Conservation (phyloP, 1,140 invertebrate genomes). For the Galendromus occidentalis region DNA sequence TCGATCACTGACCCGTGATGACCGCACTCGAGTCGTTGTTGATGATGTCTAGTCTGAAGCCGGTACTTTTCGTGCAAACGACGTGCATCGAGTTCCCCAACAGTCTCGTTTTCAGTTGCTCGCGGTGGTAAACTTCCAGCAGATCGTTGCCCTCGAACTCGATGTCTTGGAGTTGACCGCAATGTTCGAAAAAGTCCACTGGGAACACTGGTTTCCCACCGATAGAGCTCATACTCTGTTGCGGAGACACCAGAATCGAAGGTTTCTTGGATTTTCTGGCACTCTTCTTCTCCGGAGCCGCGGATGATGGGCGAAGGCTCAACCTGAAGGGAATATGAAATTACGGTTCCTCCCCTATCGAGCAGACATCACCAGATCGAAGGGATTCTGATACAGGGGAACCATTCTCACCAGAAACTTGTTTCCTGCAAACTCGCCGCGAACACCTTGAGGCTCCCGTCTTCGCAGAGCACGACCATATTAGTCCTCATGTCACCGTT, state of each 20-base stretch:
- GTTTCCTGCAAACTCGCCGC: conserved; percentile 35
- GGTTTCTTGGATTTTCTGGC: neutral
- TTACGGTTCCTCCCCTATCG: no score
- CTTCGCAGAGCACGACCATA: conserved; percentile 78
- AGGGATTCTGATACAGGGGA: no score
- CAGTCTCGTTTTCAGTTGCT: conserved; percentile 79
- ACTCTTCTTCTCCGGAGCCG: neutral
- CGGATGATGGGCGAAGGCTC: conserved; percentile 37
- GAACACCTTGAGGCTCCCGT: conserved; percentile 73
- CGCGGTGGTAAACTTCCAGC: conserved; percentile 77
- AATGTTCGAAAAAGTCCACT: conserved; percentile 91
- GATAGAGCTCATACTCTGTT: conserved; percentile 12
- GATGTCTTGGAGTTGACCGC: conserved; percentile 66
- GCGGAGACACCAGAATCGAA: neutral
- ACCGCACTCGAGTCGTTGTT: conserved; percentile 72
- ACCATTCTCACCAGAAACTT: conserved; percentile 28
- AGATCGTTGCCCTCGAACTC: conserved; percentile 90
- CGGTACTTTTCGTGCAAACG: conserved; percentile 61
- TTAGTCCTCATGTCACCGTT: conserved; percentile 62
- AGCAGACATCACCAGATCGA: no score
- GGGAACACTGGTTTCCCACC: conserved; percentile 46
- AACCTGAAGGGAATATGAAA: neutral
- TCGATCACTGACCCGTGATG: conserved; percentile 27
- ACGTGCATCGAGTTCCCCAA: conserved; percentile 76
- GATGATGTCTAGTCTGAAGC: conserved; percentile 67